These are phyloP conservation scores for Plebejus anna DNA, from an alignment of 2,888 invertebrate species.

Conservation along the genomic window DNA sequence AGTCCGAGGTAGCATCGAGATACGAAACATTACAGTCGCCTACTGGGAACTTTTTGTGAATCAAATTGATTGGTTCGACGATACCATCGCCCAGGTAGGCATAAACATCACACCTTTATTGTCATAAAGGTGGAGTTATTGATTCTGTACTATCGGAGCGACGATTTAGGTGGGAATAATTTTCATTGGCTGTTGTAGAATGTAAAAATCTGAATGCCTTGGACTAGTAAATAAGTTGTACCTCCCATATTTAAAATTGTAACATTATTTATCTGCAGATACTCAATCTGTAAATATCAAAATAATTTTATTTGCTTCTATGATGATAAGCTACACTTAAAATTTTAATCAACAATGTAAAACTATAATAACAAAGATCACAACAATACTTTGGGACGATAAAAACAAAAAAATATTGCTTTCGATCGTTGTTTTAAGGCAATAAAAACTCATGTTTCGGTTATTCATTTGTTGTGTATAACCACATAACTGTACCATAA, in stretches of 20 bases:
- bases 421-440: constrained; percentile 13
- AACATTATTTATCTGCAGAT: too few relatives aligned
- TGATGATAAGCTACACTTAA: background rate
- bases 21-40: constrained; percentile 64
- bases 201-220: background rate
- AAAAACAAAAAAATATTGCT: constrained; percentile 4
- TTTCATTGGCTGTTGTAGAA: background rate
- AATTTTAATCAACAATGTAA: background rate
- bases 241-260: too few relatives aligned
- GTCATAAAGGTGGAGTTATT: constrained; percentile 5
- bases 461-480: constrained; percentile 23
- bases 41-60: constrained; percentile 76
- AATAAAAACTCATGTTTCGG: constrained; percentile 22
- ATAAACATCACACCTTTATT: constrained; percentile 19
- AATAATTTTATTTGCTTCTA: background rate
- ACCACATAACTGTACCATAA: constrained; percentile 25
- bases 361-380: background rate
- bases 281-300: too few relatives aligned
- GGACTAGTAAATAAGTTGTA: background rate
- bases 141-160: background rate
- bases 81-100: constrained; percentile 67
- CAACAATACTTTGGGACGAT: background rate
- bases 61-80: constrained; percentile 78
- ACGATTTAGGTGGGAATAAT: background rate
- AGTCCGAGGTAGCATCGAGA: constrained; percentile 74